Base-by-base conservation (phyloP, 2,888 invertebrate genomes). In the Salpingus planirostris region DNA sequence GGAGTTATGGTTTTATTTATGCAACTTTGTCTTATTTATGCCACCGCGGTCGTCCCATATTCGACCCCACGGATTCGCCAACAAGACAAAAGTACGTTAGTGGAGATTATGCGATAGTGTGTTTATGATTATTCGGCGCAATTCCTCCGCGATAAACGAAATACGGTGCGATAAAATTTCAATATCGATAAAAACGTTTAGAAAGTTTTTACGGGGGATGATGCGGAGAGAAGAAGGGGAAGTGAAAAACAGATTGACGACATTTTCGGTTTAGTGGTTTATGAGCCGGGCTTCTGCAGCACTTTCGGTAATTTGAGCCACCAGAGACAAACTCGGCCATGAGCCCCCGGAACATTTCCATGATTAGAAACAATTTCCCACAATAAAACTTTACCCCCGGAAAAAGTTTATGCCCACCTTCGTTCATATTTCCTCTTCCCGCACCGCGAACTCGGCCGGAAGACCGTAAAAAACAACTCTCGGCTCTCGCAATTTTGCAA, bases 221-320 rank as follows among this genome's bases (percentile, higher is more conserved):
- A 31, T 35, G 38, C 26, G 24, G 29, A 33, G 21, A 21, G n/a
- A n/a, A n/a, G n/a, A n/a, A n/a, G n/a, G n/a, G 15, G 36, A 26
- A 21, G 38, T 24, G 31, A 34, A 43, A 44, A 48, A 43, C 47
- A 44, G 44, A 48, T 46, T 43, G 46, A 39, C 40, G 46, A 43
- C 46, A 46, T 47, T 39, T n/a, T 46, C 36, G 37, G 41, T 43
- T 43, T 44, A 39, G 46, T 36, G 40, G 42, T 43, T 44, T 46
- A 44, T 43, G 43, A 38, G 40, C 24, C 31, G 31, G 36, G 33
- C 34, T 42, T 27, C 36, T 28, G 37, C 40, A 35, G 35, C 46
- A 47, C 46, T 46, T 42, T 35, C 34, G 31, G 43, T 48, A 45
- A 48, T 48, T 48, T 43, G 40, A 47, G 30, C 33, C 46, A 39